Base-by-base conservation (phyloP, 2,888 invertebrate species). In the Hydropsyche betteni region DNA sequence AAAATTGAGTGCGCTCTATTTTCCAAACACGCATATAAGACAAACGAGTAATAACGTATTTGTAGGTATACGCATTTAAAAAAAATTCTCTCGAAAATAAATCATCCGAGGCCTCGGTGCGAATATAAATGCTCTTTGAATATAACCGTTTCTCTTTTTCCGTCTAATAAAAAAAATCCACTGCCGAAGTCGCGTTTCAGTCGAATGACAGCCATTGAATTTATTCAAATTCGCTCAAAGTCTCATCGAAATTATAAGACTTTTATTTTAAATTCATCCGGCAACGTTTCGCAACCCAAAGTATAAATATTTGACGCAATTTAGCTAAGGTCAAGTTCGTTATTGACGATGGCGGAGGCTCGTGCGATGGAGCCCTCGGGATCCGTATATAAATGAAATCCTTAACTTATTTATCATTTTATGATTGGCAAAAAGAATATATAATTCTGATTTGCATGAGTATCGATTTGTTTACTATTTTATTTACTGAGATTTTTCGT, bases 261-360 rank as follows among this genome's bases (percentile, higher is more conserved):
- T 16, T 58, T 58, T 58, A 24, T 24, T 64, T 64, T 34, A 64
- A 64, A 64, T 64, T 64, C 64, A 64, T 12, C 34, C 34, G 12
- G 34, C 6, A 1, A 36, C 10, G 64, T 24, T 36, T 36, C 64
- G 34, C 34, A 64, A 36, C 8, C 36, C 64, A n/a, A 34, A 33
- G n/a, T 33, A 64, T 64, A 64, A 64, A 64, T 36, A 64, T 64
- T 64, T 64, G 64, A 64, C 36, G 34, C 64, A 64, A 64, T 64
- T 36, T 36, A 10, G 24, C 61, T 16, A 33, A n/a, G 55, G 12
- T 33, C 64, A 33, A n/a, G 55, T 8, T 33, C 64, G 12, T 24
- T 34, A 34, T 64, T 36, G 64, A 64, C 64, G 64, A 64, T 36
- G 24, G 5, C 24, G 34, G 7, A 64, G 10, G 6, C 44, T 44